These are phyloP conservation scores for Motacilla tschutschensis DNA, from an alignment of 2,113 vertebrate species.

Conservation along the genomic window DNA sequence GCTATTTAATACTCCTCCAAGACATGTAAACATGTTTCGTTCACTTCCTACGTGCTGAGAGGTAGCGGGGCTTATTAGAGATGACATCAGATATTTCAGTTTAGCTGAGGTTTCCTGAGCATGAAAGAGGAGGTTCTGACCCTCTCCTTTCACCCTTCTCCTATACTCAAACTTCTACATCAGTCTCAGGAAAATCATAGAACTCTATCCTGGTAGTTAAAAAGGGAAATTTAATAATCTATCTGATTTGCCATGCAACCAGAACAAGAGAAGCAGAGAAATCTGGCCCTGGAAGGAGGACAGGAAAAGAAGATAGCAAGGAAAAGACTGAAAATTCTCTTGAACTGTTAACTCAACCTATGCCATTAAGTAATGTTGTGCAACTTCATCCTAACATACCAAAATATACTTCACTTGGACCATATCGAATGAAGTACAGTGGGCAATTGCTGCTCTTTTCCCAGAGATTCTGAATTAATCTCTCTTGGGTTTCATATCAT, in stretches of 20 bases:
- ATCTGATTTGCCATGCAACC: neutral
- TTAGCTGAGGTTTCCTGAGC: neutral
- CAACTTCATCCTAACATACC: neutral
- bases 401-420: neutral
- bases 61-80: neutral
- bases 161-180: neutral
- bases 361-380: neutral
- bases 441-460: neutral
- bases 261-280: neutral
- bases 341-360: neutral
- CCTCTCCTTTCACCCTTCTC: neutral
- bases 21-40: neutral
- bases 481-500: neutral
- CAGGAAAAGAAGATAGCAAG: neutral
- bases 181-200: neutral
- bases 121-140: neutral
- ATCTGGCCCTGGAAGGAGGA: neutral
- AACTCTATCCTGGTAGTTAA: neutral
- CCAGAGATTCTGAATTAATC: neutral
- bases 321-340: neutral
- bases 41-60: neutral
- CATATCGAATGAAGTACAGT: neutral
- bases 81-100: neutral
- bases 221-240: neutral
- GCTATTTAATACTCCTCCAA: neutral